phyloP scores from a whole-genome alignment of 2,888 invertebrate species.

The Morinoia aosen region DNA sequence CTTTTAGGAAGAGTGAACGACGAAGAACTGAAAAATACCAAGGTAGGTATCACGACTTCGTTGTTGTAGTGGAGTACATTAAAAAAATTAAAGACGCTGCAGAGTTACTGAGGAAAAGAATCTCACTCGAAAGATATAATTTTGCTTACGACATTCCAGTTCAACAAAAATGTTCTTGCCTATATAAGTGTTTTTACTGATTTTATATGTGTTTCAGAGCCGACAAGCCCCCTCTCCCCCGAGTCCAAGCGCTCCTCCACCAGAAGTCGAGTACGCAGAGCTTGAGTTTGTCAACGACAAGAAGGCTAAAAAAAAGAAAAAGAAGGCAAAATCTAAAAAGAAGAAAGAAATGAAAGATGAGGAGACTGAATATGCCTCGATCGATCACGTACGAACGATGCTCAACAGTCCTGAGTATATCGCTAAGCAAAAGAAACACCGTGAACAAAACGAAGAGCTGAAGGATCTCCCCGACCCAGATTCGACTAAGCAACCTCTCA shows the following conservation, averaged over 20 bases:
- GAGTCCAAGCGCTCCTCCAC: slow-evolving; percentile 21
- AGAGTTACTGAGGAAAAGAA: too few relatives aligned
- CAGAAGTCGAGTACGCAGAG: slow-evolving; percentile 48
- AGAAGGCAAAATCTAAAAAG: slow-evolving; percentile 53
- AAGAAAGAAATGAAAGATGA: slow-evolving; percentile 50
- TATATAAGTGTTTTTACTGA: too few relatives aligned
- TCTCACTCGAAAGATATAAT: too few relatives aligned
- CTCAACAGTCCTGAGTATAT: neutral
- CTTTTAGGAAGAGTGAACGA: too few relatives aligned
- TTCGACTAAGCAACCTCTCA: slow-evolving; percentile 30
- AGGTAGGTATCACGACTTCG: too few relatives aligned
- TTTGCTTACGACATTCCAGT: too few relatives aligned
- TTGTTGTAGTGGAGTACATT: too few relatives aligned
- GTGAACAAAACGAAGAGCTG: neutral
- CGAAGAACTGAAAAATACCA: too few relatives aligned
- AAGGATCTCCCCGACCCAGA: slow-evolving; percentile 35
- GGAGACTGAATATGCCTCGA: slow-evolving; percentile 26
- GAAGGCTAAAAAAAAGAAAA: slow-evolving; percentile 69
- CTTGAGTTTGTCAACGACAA: slow-evolving; percentile 54
- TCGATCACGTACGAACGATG: slow-evolving; percentile 45
- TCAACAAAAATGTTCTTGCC: too few relatives aligned
- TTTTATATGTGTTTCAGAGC: neutral
- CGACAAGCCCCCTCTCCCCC: neutral
- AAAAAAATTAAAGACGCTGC: too few relatives aligned
- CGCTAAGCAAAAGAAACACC: slow-evolving; percentile 19